A percentile compares a stretch with the other conserved stretches of the same genome.
Evolutionary conservation across 2,797 vertebrate genomes (phyloP).

Genomic region (Atherinosoma microstoma): DNA sequence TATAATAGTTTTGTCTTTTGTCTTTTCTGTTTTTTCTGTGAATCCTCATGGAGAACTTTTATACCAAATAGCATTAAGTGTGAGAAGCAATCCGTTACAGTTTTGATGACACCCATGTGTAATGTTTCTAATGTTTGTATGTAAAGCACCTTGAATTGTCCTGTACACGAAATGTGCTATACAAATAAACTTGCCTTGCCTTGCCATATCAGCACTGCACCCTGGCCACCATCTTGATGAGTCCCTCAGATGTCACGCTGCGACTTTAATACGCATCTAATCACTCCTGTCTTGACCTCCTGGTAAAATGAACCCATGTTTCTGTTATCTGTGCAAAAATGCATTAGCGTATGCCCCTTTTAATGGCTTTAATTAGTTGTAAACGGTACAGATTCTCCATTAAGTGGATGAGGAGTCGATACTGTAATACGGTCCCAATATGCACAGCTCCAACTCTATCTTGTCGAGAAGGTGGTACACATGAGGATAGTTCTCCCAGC

Average conservation of each 20-base stretch:
- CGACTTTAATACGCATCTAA: conserved; percentile 76
- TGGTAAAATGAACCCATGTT: conserved; percentile 69
- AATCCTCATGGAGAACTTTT: conserved; percentile 21
- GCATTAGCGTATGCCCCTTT: conserved; percentile 77
- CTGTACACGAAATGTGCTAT: no score
- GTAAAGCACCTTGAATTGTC: no score
- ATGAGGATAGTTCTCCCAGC: conserved; percentile 30
- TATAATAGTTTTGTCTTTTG: background rate
- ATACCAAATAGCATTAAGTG: conserved; percentile 26
- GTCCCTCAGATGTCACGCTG: conserved; percentile 39
- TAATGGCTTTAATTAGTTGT: conserved; percentile 85
- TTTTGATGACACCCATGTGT: conserved; percentile 42
- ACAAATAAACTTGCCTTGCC: no score
- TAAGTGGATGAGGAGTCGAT: conserved; percentile 75
- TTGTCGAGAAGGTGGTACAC: conserved; percentile 46
- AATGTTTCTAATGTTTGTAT: no score
- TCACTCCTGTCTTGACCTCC: conserved; percentile 83
- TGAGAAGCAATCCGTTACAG: conserved; percentile 32
- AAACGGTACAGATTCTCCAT: conserved; percentile 75
- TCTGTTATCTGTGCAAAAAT: conserved; percentile 79
- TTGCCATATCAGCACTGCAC: conserved; percentile 53
- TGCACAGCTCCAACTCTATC: conserved; percentile 51
- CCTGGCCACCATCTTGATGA: conserved; percentile 56
- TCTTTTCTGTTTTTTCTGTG: background rate
- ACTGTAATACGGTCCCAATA: conserved; percentile 65